Evolutionary conservation across 23 tunicate species (phyloP), one percentile per base, ranked within the genome.

Genomic region (Ciona savignyi): DNA sequence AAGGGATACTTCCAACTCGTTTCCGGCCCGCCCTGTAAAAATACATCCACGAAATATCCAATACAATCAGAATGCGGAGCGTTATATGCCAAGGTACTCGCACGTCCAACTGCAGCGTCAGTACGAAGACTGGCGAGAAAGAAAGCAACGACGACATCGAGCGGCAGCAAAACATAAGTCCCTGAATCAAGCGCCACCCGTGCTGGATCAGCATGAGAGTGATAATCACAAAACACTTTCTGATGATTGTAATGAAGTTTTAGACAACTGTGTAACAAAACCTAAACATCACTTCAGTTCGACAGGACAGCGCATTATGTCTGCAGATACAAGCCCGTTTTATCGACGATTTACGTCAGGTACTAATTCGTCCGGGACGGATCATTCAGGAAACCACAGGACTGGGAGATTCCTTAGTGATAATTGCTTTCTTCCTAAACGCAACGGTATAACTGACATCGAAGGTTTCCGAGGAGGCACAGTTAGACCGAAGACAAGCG

Each of bases 111-210:
- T 67, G n/a, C 80, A 74, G 32, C 56, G 70, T 24, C 80, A 74
- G 62, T 64, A 64, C 35, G 70, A 74, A 30, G 87, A 82, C n/a
- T 82, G 87, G 87, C 74, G 66, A 68, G 60, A 75, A 23, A 67
- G 79, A 74, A 68, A 67, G 25, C 76, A 25, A 48, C 23, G 65
- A 2, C 65, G 64, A 4, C 76, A 72, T 1, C 76, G 56, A 6
- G 56, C 56, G 56, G 56, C 56, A 9, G 15, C 11, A 15, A 15
- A 15, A 42, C 56, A 42, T 6, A 42, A 42, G 9, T 9, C 56
- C 56, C 15, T 42, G 56, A 15, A 42, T 42, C 56, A 15, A 42
- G 11, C 9, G 11, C 9, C 56, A 15, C n/a, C n/a, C n/a, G n/a
- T n/a, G n/a, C n/a, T n/a, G n/a, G n/a, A n/a, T n/a, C n/a, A n/a